Evolutionary conservation across 35 echinoderm and acorn worm genomes (phyloP).

Genomic region (Patiria miniata): DNA sequence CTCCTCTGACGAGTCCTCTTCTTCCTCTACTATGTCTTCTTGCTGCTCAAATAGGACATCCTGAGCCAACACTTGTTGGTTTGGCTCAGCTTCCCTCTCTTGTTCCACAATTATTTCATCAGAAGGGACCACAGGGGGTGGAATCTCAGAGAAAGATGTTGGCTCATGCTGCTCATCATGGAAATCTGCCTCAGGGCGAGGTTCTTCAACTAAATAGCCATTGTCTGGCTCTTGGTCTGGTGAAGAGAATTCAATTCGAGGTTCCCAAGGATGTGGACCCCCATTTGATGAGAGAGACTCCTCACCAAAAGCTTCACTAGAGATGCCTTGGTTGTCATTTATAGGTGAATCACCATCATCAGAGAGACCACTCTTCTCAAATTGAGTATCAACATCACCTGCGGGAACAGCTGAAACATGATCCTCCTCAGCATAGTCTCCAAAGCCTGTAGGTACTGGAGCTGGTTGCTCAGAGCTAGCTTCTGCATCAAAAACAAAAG

Average conservation of each 20-base stretch:
- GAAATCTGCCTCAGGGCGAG: constrained; percentile 29
- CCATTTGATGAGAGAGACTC: constrained; percentile 69
- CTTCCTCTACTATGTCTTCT: constrained; percentile 33
- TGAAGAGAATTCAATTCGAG: constrained; percentile 60
- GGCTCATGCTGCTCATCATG: constrained; percentile 37
- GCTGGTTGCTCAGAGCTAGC: constrained; percentile 51
- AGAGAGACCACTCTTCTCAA: neutral
- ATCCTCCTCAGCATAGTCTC: constrained; percentile 30
- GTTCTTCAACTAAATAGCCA: constrained; percentile 6
- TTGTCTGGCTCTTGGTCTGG: constrained; percentile 36
- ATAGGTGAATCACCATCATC: constrained; percentile 29
- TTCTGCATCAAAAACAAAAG: constrained; percentile 65
- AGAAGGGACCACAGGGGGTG: neutral
- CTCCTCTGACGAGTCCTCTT: constrained; percentile 52
- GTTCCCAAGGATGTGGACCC: constrained; percentile 75
- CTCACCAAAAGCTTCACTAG: constrained; percentile 47
- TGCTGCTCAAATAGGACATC: neutral
- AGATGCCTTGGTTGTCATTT: constrained; percentile 41
- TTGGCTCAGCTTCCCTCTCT: constrained; percentile 1
- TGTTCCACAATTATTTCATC: neutral
- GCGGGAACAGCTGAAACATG: constrained; percentile 11
- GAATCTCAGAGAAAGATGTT: neutral
- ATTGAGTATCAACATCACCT: neutral
- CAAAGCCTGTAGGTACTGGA: neutral
- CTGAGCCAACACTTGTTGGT: constrained; percentile 12